Evolutionary conservation across 2,888 invertebrate genomes (phyloP).

Genomic region (Boloria selene): DNA sequence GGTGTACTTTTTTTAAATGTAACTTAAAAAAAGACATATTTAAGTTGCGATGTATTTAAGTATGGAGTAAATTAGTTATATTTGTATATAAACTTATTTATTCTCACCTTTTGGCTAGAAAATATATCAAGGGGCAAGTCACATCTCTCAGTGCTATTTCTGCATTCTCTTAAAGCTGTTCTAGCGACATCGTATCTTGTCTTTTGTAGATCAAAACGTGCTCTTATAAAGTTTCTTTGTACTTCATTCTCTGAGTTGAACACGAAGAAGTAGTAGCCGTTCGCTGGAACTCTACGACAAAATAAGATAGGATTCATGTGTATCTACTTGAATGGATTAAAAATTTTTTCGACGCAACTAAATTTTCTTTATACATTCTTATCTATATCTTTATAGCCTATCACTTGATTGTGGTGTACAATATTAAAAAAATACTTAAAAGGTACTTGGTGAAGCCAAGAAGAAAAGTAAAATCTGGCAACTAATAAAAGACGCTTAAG

Average conservation of each 20-base stretch:
- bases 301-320: background rate
- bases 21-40: too few relatives aligned
- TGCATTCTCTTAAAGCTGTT: constrained; percentile 83
- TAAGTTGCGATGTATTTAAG: too few relatives aligned
- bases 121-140: constrained; percentile 86
- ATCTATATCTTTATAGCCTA: too few relatives aligned
- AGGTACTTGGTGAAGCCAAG: too few relatives aligned
- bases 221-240: constrained; percentile 86
- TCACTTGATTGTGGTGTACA: too few relatives aligned
- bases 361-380: too few relatives aligned
- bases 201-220: constrained; percentile 87
- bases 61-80: too few relatives aligned
- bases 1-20: too few relatives aligned
- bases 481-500: too few relatives aligned
- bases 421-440: too few relatives aligned
- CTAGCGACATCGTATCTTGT: constrained; percentile 86
- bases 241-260: constrained; percentile 92
- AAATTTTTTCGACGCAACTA: too few relatives aligned
- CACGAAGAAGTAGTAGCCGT: constrained; percentile 92
- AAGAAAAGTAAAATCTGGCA: too few relatives aligned
- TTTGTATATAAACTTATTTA: background rate
- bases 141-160: constrained; percentile 84
- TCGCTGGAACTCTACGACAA: constrained; percentile 83
- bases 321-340: background rate
- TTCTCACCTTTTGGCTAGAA: constrained; percentile 84